Evolutionary conservation across 2,888 invertebrate species (phyloP), one percentile per base, ranked within the genome.

Genomic region (Drosophila demipolita): DNA sequence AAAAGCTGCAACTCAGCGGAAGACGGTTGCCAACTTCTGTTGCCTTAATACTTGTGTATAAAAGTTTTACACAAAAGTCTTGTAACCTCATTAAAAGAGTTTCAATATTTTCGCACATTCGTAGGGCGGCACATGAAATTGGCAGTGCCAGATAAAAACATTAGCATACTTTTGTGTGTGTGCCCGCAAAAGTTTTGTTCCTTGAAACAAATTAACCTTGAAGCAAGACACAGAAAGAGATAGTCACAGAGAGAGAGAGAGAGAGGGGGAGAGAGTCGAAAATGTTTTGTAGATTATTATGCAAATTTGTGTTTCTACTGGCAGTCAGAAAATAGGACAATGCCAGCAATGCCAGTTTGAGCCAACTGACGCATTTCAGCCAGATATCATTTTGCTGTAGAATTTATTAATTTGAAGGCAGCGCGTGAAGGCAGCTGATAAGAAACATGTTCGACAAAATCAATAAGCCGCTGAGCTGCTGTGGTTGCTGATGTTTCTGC

Each of bases 131-230:
- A 60, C 68, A 74, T 76, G 72, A 73, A 78, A 79, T 73, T 74
- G 72, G 65, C 73, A 62, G 50, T 67, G 38, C 54, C 29, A 73
- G 50, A 66, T 57, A 67, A 78, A 76, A 75, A 78, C 66, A 87
- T 87, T 87, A 81, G 84, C 87, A 87, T 87, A 88, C 84, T 86
- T 82, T 76, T 72, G 70, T 45, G 45, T 64, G 45, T 64, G 82
- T 63, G 69, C 66, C 20, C 55, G 52, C 68, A 66, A 81, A 83
- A 84, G 75, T 85, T 82, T 45, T 85, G 72, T 78, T 79, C 66
- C 60, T 66, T 66, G 67, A 77, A 76, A 77, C 82, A 88, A 87
- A 88, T 87, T 88, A 87, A 88, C 87, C 87, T 87, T 87, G 88
- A 86, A 86, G 61, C 50, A 52, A 32, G 23, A 8, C 12, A 23